phyloP scores from a whole-genome alignment of 1,140 invertebrate genomes.

The Ips typographus region DNA sequence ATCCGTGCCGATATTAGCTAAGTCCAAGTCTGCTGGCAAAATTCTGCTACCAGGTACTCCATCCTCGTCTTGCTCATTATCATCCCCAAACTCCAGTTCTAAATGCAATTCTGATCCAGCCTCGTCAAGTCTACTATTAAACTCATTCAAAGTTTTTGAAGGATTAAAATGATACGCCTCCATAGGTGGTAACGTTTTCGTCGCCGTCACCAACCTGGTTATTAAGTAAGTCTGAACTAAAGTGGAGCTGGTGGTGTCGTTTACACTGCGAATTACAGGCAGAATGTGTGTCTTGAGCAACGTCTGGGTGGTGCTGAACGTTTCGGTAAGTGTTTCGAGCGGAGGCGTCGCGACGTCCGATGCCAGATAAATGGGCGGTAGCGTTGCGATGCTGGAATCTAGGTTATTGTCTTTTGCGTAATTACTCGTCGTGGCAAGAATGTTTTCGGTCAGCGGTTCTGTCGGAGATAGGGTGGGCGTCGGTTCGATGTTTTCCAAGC shows the following conservation, averaged over 20 bases:
- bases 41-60: slow-evolving; percentile 60
- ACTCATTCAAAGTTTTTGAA: slow-evolving; percentile 84
- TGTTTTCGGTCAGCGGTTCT: slow-evolving; percentile 83
- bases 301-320: slow-evolving; percentile 84
- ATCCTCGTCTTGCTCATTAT: slow-evolving; percentile 70
- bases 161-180: slow-evolving; percentile 84
- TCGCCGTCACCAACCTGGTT: slow-evolving; percentile 80
- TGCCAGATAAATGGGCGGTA: slow-evolving; percentile 75
- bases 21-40: slow-evolving; percentile 58
- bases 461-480: slow-evolving; percentile 58
- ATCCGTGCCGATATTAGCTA: slow-evolving; percentile 67
- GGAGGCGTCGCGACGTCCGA: slow-evolving; percentile 75
- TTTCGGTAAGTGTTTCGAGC: slow-evolving; percentile 85
- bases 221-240: slow-evolving; percentile 86
- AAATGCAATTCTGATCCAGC: slow-evolving; percentile 84
- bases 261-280: slow-evolving; percentile 71
- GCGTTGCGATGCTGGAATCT: slow-evolving; percentile 76
- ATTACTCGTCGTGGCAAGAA: slow-evolving; percentile 74
- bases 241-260: slow-evolving; percentile 73
- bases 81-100: slow-evolving; percentile 80
- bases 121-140: slow-evolving; percentile 81
- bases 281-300: slow-evolving; percentile 85
- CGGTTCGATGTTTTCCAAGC: slow-evolving; percentile 61
- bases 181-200: slow-evolving; percentile 83
- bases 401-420: slow-evolving; percentile 71